A percentile compares a stretch with the other conserved stretches of the same genome.
Evolutionary conservation across 2,797 vertebrate genomes (phyloP).

Genomic region (Ispidina lecontei): DNA sequence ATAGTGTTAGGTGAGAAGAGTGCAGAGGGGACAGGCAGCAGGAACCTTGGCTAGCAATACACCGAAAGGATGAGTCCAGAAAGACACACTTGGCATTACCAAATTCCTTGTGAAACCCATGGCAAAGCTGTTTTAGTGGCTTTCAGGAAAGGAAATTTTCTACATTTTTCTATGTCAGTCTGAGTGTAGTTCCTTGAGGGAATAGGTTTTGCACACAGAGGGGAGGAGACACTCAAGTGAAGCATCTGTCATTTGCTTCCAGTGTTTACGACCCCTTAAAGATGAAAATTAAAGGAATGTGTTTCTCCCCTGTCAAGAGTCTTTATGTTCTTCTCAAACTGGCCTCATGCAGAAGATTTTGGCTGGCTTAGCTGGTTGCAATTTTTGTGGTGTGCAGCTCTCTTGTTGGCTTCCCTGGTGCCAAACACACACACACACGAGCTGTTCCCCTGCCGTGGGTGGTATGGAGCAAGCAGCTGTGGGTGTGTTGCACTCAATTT

Average conservation of each 20-base stretch:
- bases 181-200: conserved; percentile 41
- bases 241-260: conserved; percentile 43
- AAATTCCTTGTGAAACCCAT: conserved; percentile 61
- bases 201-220: conserved; percentile 42
- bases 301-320: not conserved
- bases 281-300: conserved; percentile 42
- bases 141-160: conserved; percentile 18
- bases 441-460: conserved; percentile 48
- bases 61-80: conserved; percentile 41
- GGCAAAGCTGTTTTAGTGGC: conserved; percentile 65
- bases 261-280: conserved; percentile 17
- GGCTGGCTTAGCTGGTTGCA: conserved; percentile 27
- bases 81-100: conserved; percentile 37
- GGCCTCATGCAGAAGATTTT: not conserved
- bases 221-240: conserved; percentile 24
- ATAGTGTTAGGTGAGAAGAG: conserved; percentile 61
- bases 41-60: not conserved
- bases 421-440: not conserved
- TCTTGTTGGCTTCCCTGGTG: not conserved
- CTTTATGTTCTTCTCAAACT: conserved; percentile 11
- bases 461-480: conserved; percentile 55
- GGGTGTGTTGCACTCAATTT: conserved; percentile 35
- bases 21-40: not conserved
- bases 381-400: conserved; percentile 58
- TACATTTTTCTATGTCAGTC: not conserved